Base-by-base conservation (phyloP, 2,113 vertebrate genomes). In the Brienomyrus longianalis region DNA sequence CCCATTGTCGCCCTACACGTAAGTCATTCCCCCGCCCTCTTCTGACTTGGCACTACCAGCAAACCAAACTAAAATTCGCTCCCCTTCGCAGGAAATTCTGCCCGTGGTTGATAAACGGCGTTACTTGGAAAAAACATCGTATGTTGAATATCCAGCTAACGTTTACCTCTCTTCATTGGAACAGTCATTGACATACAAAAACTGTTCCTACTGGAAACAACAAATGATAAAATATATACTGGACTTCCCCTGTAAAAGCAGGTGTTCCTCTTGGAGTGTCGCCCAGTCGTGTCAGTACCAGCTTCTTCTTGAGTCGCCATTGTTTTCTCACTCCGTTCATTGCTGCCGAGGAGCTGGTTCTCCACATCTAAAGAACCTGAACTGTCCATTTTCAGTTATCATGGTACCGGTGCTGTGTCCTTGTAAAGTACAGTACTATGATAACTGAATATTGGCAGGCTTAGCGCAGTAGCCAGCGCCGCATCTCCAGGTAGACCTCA, bases 391-490 rank as follows among this genome's bases (percentile, higher is more conserved):
- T 99, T 98, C 98, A 97, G 98, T 98, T 99, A 99, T 99, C 98
- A 99, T 98, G 97, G 98, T 99, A 98, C 98, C 97, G 98, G 96
- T 99, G 98, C 98, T 99, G 98, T 99, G 96, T 99, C 92, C 92
- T 92, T 96, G 94, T 97, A 97, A 97, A 97, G 98, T 99, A 99
- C 98, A 99, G 98, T 99, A 99, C 98, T 99, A 98, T 99, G 98
- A 99, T 99, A 99, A 99, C 98, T 99, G 98, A 99, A 99, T 97
- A 98, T 98, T 99, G 98, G 96, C 97, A 95, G 98, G 98, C 98
- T 97, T 97, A 97, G 97, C 97, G 94, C 98, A 91, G 92, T 91
- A 77, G 70, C 47, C 70, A 92, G 85, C 87, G 13, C 10, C 21
- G 10, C 48, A 48, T 86, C n/a, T 27, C n/a, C 84, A 51, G n/a